Evolutionary conservation across 2,113 vertebrate species (phyloP).

Genomic region (Macroglossus sobrinus): DNA sequence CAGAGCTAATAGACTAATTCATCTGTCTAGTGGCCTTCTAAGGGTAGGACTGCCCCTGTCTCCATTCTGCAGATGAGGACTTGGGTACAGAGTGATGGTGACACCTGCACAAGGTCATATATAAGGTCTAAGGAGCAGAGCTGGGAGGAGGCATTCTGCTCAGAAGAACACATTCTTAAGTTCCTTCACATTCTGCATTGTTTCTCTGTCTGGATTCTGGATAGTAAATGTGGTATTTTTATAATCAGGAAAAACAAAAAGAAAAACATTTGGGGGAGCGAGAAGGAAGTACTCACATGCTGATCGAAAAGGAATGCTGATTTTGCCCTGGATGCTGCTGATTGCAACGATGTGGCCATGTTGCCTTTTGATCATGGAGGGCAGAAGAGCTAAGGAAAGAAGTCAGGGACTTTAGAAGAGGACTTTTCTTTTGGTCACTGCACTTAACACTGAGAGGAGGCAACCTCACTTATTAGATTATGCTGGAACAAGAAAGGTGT

Average conservation of each 20-base stretch:
- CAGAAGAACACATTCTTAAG: neutral
- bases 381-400: slow-evolving; percentile 86
- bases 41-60: neutral
- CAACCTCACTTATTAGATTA: accelerated
- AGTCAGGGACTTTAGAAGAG: slow-evolving; percentile 59
- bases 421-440: neutral
- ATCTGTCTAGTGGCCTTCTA: neutral
- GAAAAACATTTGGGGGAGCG: accelerated
- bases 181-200: neutral
- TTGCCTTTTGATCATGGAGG: slow-evolving; percentile 90
- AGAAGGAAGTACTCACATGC: slow-evolving; percentile 89
- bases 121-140: neutral
- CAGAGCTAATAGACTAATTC: neutral
- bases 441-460: neutral
- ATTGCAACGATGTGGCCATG: slow-evolving; percentile 93
- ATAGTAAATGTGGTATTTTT: neutral
- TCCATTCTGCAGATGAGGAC: neutral
- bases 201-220: neutral
- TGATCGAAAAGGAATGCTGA: slow-evolving; percentile 94
- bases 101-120: neutral
- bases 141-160: neutral
- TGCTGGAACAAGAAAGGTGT: neutral
- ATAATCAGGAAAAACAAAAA: neutral
- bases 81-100: neutral
- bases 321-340: slow-evolving; percentile 97